Percentiles rank a stretch among this genome's conserved stretches.
Conservation (phyloP, 2,888 invertebrate species). For the Tipula helvola region DNA sequence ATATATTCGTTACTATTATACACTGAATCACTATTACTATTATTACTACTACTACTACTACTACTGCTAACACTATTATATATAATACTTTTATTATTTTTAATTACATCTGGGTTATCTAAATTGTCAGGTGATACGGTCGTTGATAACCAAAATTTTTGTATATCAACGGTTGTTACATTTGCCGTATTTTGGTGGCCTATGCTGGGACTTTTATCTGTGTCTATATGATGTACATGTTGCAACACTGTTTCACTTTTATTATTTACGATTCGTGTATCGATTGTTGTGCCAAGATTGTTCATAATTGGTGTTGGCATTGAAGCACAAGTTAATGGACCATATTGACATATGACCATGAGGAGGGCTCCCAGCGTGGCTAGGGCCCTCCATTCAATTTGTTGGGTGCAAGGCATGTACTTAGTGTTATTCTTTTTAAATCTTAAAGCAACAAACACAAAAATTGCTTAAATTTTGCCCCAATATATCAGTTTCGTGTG, state of each 20-base stretch:
- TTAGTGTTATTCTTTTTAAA: background rate
- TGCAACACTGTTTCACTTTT: background rate
- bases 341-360: constrained; percentile 29
- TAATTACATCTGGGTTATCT: constrained; percentile 12
- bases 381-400: constrained; percentile 35
- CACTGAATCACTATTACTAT: constrained; percentile 12
- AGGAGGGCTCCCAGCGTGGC: constrained; percentile 38
- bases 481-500: background rate
- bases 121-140: background rate
- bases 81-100: constrained; percentile 11
- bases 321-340: constrained; percentile 28
- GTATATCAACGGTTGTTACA: constrained; percentile 5
- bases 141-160: background rate
- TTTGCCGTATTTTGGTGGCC: background rate
- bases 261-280: background rate
- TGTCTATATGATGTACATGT: background rate
- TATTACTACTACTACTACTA: constrained; percentile 18
- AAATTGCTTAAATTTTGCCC: background rate
- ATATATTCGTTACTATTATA: constrained; percentile 12
- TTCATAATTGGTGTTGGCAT: constrained; percentile 24
- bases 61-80: constrained; percentile 16
- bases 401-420: constrained; percentile 33
- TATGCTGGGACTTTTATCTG: background rate
- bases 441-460: background rate
- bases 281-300: background rate